A percentile compares a stretch with the other conserved stretches of the same genome.
phyloP scores from a whole-genome alignment of 2,797 vertebrate species.

The Neomorphus geoffroyi region DNA sequence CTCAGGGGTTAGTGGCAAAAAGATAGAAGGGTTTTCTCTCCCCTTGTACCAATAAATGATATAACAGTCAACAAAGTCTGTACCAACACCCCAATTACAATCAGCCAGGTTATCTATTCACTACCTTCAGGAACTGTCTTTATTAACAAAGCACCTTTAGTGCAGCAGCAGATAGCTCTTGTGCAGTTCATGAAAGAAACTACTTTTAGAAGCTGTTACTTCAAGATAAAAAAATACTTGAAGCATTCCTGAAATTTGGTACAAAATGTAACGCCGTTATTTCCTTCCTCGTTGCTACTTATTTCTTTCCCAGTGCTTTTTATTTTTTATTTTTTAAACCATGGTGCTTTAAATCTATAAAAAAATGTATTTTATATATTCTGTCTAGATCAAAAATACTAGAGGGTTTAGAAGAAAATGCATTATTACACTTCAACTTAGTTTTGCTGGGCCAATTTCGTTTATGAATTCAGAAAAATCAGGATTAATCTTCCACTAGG shows the following conservation, averaged over 20 bases:
- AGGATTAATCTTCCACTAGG: neutral
- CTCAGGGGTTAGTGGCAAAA: neutral
- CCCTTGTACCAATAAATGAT: neutral
- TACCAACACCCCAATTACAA: neutral
- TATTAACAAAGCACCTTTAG: neutral
- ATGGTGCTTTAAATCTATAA: neutral
- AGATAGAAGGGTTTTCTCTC: neutral
- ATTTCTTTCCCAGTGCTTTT: neutral
- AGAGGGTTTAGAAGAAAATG: neutral
- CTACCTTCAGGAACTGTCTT: neutral
- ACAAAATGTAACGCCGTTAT: neutral
- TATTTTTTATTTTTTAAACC: neutral
- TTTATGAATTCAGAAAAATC: neutral
- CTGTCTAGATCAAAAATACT: neutral
- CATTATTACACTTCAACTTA: neutral
- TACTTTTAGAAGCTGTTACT: neutral
- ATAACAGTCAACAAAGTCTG: neutral
- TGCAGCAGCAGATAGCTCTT: neutral
- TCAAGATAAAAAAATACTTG: neutral
- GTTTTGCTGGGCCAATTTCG: neutral
- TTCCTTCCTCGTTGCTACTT: neutral
- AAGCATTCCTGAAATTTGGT: neutral
- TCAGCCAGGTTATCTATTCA: neutral
- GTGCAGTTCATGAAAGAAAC: neutral
- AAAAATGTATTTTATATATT: neutral